Conservation (phyloP, 37 sponge, comb jelly and placozoan genomes). For the Hormiphora californensis region DNA sequence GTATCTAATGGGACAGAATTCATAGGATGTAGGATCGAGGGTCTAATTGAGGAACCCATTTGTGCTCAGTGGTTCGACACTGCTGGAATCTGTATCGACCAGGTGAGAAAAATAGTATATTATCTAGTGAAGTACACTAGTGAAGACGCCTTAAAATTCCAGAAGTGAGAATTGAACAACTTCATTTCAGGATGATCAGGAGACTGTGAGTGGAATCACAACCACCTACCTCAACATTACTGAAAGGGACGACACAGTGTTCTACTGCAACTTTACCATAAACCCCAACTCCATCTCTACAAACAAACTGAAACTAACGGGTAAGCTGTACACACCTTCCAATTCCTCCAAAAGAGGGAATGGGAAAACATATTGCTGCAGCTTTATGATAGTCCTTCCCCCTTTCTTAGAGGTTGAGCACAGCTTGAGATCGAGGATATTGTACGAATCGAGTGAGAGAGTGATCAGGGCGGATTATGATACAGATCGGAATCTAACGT, state of each 20-base stretch:
- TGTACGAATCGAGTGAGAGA: not conserved
- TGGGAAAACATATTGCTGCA: too few species aligned
- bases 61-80: slow-evolving; percentile 26
- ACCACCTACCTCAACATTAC: slow-evolving; percentile 12
- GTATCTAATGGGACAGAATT: not conserved
- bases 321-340: too few species aligned
- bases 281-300: not conserved
- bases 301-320: slow-evolving; percentile 1
- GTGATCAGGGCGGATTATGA: not conserved
- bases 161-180: not conserved
- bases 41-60: not conserved
- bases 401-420: not conserved
- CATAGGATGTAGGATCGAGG: not conserved
- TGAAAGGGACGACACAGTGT: not conserved
- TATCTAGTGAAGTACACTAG: not conserved
- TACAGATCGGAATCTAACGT: not conserved
- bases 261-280: not conserved
- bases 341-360: too few species aligned
- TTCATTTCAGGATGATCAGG: not conserved
- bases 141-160: not conserved
- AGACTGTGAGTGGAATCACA: not conserved
- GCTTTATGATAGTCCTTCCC: too few species aligned
- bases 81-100: not conserved
- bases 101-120: too few species aligned
- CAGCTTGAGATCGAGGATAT: not conserved